Conservation (phyloP, 2,113 vertebrate species). For the Cricetomys ansorgei region DNA sequence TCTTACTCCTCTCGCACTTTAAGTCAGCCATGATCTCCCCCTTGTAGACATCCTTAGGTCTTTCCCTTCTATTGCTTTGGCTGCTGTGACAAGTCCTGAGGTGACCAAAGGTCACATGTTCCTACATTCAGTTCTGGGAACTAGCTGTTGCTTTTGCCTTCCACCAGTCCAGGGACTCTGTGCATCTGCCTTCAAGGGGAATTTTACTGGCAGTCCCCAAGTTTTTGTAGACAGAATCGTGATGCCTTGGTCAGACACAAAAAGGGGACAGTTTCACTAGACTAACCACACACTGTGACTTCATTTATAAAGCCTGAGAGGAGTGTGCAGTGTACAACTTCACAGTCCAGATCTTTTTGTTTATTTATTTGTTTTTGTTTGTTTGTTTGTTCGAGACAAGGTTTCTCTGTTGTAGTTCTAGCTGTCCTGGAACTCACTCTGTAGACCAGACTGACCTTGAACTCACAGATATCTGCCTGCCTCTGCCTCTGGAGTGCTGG, state of each 20-base stretch:
- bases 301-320: not conserved
- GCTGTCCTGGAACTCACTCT: too few relatives aligned
- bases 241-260: not conserved
- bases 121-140: not conserved
- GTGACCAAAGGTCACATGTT: not conserved
- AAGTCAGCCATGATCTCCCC: not conserved
- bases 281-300: not conserved
- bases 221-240: conserved; percentile 6
- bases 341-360: too few relatives aligned
- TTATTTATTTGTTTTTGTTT: too few relatives aligned
- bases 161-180: not conserved
- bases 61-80: not conserved
- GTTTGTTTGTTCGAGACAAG: too few relatives aligned
- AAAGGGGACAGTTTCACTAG: not conserved
- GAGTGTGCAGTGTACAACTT: not conserved
- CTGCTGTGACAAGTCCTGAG: not conserved
- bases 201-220: conserved; percentile 54
- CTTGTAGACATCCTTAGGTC: not conserved
- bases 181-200: conserved; percentile 8
- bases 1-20: not conserved
- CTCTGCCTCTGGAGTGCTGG: too few relatives aligned
- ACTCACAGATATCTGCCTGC: too few relatives aligned
- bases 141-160: not conserved
- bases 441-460: too few relatives aligned
- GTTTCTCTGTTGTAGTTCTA: too few relatives aligned